A percentile compares a stretch with the other conserved stretches of the same genome.
These are phyloP conservation scores for Idaea dimidiata DNA, from an alignment of 2,888 invertebrate species.

Conservation along the genomic window DNA sequence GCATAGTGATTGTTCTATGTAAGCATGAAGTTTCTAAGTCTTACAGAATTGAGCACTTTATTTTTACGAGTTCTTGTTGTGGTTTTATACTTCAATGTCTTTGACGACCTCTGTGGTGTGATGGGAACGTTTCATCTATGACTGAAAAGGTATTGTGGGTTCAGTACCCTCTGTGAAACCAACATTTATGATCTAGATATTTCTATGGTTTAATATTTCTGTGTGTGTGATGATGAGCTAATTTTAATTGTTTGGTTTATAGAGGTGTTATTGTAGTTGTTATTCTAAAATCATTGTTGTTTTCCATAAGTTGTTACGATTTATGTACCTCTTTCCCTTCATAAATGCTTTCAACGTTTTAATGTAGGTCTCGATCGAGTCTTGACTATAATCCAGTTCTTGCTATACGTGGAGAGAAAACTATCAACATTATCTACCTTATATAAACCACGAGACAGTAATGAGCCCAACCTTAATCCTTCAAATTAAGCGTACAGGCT, in stretches of 20 bases:
- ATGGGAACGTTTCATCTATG: no score
- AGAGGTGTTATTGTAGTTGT: background rate
- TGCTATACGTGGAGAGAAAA: background rate
- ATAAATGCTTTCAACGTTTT: conserved; percentile 38
- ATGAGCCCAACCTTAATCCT: background rate
- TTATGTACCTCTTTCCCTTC: conserved; percentile 45
- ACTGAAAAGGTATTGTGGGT: no score
- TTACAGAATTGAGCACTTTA: background rate
- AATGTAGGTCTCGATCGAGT: conserved; percentile 29
- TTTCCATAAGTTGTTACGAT: conserved; percentile 30
- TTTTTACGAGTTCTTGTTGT: background rate
- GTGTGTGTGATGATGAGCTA: no score
- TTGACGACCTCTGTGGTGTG: background rate
- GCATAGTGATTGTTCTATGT: background rate
- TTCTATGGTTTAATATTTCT: no score
- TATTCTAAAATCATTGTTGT: background rate
- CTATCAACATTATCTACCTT: background rate
- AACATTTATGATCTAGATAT: no score
- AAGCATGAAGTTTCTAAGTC: no score
- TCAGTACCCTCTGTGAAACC: no score
- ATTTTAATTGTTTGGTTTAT: no score
- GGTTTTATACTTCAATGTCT: background rate
- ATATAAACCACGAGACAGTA: background rate
- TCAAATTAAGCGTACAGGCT: no score
- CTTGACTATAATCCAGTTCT: conserved; percentile 10